Evolutionary conservation across 30 jellyfish, hydroid and myxozoan genomes (phyloP), one percentile per base, ranked within the genome.

Genomic region (Mastigias papua): DNA sequence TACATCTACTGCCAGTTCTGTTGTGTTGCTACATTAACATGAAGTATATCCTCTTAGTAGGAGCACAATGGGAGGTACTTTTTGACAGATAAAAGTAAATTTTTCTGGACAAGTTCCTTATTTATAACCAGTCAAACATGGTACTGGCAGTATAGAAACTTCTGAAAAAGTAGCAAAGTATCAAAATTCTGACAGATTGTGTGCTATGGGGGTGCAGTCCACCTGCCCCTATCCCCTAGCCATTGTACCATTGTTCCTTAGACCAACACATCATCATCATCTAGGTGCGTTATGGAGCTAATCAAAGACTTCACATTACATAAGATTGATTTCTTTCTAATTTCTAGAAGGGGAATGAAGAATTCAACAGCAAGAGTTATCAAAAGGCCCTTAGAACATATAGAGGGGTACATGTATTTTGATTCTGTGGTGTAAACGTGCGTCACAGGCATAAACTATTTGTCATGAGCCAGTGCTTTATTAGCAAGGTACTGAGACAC

Each of bases 341-440:
- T 20, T 64, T 73, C 9, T 57, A 63, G 92, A 86, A 71, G 50
- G 98, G 98, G 16, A 92, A 92, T 81, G 98, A 92, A 2, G 95
- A 88, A 22, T 92, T 92, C 73, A 49, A 34, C 17, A 60, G 35
- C 82, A 86, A 87, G 70, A 91, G 80, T n/a, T 25, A 66, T n/a
- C 35, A 34, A 27, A 64, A 78, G 51, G 98, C 98, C 20, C 61
- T 70, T 20, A 63, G 79, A 34, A 78, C 79, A 63, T 92, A 92
- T 87, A 81, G 64, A 76, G 64, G 37, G 80, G 96, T 87, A 42
- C 5, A 51, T 51, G 16, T 51, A 51, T 51, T 11, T 37, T 5
- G 11, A 3, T 37, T 37, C 54, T 37, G 54, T 11, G 11, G 10
- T 37, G 54, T 11, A 3, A 11, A 11, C 54, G 5, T 3, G 5